Evolutionary conservation across 1,140 invertebrate species (phyloP), one percentile per base, ranked within the genome.

Genomic region (Drosophila kohkoa): DNA sequence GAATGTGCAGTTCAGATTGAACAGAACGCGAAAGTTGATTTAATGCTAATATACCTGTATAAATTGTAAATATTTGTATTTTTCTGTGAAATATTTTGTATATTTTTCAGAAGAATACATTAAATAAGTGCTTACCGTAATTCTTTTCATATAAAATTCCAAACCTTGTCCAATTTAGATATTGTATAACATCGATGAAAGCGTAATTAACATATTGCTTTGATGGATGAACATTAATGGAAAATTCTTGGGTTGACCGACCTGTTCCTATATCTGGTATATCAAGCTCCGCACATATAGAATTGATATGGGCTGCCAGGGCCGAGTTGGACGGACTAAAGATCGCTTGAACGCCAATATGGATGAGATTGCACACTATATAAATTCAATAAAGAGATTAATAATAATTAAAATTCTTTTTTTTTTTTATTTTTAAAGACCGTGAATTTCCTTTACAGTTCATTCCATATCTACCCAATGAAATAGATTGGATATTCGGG

Each of bases 81-180:
- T 32, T 32, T 32, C 20, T 25, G 20, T 25, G 20, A 25, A 25
- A 38, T 7, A 38, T 38, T 38, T 8, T 38, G 35, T 25, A 25
- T 25, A 25, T 3, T 25, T 25, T 38, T 38, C 6, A 38, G 35
- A 38, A 38, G 35, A 38, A 10, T 38, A n/a, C 38, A 41, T 41
- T 41, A 41, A 41, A 10, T 41, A 5, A 52, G 2, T 13, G 32
- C 75, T 64, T 51, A 89, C 85, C 81, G 62, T 86, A 64, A 25
- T 90, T 63, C n/a, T 59, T 77, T 92, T 99, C 98, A 90, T 98
- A 98, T 35, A 99, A 95, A 67, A 99, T 96, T 0, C 97, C 98
- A 79, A 98, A 97, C 92, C 95, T 95, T 1, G 97, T 98, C 98
- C 98, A 99, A 92, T 98, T 98, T 28, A 98, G 94, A 88, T 97